Evolutionary conservation across 2,797 vertebrate genomes (phyloP).

Genomic region (Heteromormyrus szaboi): DNA sequence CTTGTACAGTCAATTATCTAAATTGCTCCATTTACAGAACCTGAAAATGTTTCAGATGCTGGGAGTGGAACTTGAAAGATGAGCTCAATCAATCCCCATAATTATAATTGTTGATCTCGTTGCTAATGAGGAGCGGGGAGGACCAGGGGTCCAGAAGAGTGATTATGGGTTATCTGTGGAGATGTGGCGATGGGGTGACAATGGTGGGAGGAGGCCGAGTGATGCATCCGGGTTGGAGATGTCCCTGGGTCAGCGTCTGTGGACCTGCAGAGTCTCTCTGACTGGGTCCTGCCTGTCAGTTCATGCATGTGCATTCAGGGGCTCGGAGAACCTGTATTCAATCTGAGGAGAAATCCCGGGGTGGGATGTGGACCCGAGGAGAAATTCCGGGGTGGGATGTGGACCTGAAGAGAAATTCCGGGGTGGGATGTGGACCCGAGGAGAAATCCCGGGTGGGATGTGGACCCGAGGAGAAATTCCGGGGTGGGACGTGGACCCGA

Average conservation of each 20-base stretch:
- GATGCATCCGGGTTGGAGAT: background rate
- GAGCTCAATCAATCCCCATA: constrained; percentile 57
- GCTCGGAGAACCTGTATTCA: background rate
- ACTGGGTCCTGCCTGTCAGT: background rate
- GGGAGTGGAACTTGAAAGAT: constrained; percentile 51
- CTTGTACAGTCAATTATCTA: constrained; percentile 67
- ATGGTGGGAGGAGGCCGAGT: background rate
- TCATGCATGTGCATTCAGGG: background rate
- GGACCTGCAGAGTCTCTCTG: background rate
- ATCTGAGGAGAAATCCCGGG: background rate
- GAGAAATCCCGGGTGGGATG: background rate
- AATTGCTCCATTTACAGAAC: constrained; percentile 66
- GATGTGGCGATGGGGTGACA: constrained; percentile 11
- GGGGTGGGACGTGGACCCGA: too few species aligned
- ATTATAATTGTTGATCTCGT: constrained; percentile 60
- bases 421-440: too few species aligned
- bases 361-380: background rate
- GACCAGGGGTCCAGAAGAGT: constrained; percentile 39
- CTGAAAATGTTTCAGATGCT: constrained; percentile 52
- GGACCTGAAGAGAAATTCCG: too few species aligned
- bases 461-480: background rate
- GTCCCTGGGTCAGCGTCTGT: background rate
- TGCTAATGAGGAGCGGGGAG: constrained; percentile 45
- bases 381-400: too few species aligned
- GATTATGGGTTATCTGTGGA: constrained; percentile 35